Percentiles rank a stretch among this genome's conserved stretches.
phyloP scores from a whole-genome alignment of 2,888 invertebrate species.

The Nudaria mundana region DNA sequence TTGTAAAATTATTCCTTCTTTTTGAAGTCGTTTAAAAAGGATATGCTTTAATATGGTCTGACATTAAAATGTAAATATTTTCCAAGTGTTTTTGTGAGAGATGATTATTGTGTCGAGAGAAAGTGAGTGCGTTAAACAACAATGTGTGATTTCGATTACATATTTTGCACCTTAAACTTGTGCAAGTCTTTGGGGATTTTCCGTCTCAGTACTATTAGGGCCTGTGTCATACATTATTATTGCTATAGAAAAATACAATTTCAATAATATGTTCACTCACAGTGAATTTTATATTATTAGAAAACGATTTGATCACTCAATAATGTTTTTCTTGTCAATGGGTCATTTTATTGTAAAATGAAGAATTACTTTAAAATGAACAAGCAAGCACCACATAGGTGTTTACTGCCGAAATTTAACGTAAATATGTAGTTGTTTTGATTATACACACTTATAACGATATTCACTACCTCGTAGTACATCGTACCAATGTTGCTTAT shows the following conservation, averaged over 20 bases:
- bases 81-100: slow-evolving; percentile 14
- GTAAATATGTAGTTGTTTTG: not conserved
- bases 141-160: slow-evolving; percentile 70
- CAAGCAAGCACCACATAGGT: no score
- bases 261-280: slow-evolving; percentile 50
- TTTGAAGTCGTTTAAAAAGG: no score
- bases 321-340: not conserved
- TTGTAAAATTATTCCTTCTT: no score
- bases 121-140: slow-evolving; percentile 56
- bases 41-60: no score
- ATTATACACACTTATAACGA: not conserved
- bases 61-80: slow-evolving; percentile 2
- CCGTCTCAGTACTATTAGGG: slow-evolving; percentile 27
- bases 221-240: slow-evolving; percentile 50
- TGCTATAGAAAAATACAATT: slow-evolving; percentile 79
- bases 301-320: not conserved
- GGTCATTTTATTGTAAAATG: no score
- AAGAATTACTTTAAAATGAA: no score
- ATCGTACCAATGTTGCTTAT: slow-evolving; percentile 31
- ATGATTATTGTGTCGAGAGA: slow-evolving; percentile 49
- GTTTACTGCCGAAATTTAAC: no score
- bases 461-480: not conserved
- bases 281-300: slow-evolving; percentile 10
- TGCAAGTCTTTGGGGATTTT: slow-evolving; percentile 19
- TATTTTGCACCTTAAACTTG: slow-evolving; percentile 52